Conservation (phyloP, 2,113 vertebrate genomes). For the Silurus asotus region DNA sequence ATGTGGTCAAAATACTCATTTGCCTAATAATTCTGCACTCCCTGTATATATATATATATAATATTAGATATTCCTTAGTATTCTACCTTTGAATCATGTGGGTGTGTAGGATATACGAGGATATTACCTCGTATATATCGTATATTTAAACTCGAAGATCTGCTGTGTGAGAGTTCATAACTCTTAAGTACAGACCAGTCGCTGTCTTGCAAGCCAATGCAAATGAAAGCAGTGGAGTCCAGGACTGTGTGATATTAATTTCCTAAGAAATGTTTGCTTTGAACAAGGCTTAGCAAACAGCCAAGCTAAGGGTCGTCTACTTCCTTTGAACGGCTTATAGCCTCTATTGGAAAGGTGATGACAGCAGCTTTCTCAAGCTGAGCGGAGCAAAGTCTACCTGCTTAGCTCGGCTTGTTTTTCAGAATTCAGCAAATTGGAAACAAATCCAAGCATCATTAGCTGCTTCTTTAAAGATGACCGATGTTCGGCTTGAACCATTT, state of each 20-base stretch:
- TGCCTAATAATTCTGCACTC: too few species aligned
- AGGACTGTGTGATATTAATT: constrained; percentile 61
- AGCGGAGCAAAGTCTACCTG: constrained; percentile 21
- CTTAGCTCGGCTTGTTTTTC: constrained; percentile 22
- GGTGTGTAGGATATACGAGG: constrained; percentile 54
- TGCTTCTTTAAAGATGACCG: constrained; percentile 23
- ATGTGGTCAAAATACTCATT: too few species aligned
- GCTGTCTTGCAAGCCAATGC: constrained; percentile 58
- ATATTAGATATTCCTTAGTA: constrained; percentile 25
- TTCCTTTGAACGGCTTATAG: constrained; percentile 3
- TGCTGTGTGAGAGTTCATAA: not conserved
- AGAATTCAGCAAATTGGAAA: constrained; percentile 31
- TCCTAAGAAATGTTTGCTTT: constrained; percentile 42
- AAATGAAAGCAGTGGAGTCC: constrained; percentile 59
- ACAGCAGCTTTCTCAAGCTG: constrained; percentile 16
- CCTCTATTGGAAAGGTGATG: constrained; percentile 26
- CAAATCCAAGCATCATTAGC: constrained; percentile 43
- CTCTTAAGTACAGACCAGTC: constrained; percentile 49
- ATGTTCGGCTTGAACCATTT: not conserved
- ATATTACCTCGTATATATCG: constrained; percentile 49
- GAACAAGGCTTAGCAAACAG: constrained; percentile 33
- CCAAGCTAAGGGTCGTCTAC: not conserved
- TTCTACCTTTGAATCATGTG: constrained; percentile 48
- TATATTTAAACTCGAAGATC: constrained; percentile 46
- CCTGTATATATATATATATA: constrained; percentile 38